phyloP scores from a whole-genome alignment of 2,113 vertebrate genomes.

The Monopterus albus region DNA sequence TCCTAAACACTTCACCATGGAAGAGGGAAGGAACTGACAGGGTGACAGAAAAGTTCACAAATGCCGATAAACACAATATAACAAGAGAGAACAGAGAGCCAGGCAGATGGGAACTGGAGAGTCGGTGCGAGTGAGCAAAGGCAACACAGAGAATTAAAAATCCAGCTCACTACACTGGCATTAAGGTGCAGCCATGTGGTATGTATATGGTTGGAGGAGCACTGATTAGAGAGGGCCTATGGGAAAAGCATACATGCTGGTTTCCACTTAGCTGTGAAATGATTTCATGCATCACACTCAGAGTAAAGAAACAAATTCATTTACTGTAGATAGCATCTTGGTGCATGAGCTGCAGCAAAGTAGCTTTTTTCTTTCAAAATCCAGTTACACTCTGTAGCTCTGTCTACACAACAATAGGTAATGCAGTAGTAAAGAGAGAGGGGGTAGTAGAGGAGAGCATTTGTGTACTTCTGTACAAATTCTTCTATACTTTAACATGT shows the following conservation, averaged over 20 bases:
- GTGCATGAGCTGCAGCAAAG: constrained; percentile 8
- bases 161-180: constrained; percentile 69
- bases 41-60: constrained; percentile 19
- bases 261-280: constrained; percentile 72
- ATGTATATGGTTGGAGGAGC: constrained; percentile 64
- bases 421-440: not conserved
- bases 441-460: not conserved
- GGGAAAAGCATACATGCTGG: constrained; percentile 62
- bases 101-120: constrained; percentile 58
- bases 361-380: constrained; percentile 2
- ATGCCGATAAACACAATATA: constrained; percentile 9
- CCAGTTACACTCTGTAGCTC: constrained; percentile 5
- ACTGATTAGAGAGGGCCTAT: constrained; percentile 71
- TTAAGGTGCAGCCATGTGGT: constrained; percentile 72
- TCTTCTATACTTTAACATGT: not conserved
- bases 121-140: constrained; percentile 28
- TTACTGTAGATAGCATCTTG: constrained; percentile 42
- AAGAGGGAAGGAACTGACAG: constrained; percentile 13
- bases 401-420: constrained; percentile 1
- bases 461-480: not conserved
- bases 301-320: constrained; percentile 53
- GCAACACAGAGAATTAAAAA: constrained; percentile 63
- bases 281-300: constrained; percentile 68
- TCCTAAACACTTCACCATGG: constrained; percentile 1
- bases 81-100: constrained; percentile 23